Evolutionary conservation across 2,888 invertebrate species (phyloP).

Genomic region (Cheilosia soror): DNA sequence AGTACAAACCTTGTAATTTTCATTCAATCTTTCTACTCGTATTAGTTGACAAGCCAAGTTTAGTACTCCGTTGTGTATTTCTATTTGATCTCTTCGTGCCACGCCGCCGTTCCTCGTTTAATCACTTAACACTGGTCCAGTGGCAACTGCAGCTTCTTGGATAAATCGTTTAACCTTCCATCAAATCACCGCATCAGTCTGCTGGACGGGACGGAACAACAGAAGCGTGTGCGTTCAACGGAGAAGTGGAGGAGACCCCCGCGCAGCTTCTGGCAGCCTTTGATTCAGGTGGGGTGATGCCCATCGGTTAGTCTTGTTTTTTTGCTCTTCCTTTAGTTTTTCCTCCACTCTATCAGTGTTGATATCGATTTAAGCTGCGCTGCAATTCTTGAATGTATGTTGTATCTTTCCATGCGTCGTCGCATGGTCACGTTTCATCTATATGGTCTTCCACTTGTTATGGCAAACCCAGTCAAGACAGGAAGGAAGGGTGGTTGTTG

Average conservation of each 20-base stretch:
- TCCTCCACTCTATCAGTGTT: conserved; percentile 36
- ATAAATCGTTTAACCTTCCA: conserved; percentile 65
- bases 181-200: conserved; percentile 54
- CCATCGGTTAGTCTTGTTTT: conserved; percentile 69
- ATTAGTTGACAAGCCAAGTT: conserved; percentile 64
- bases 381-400: conserved; percentile 41
- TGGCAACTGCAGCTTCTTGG: conserved; percentile 57
- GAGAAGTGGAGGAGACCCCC: conserved; percentile 36
- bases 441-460: conserved; percentile 61
- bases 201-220: conserved; percentile 36
- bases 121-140: conserved; percentile 52
- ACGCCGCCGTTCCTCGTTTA: conserved; percentile 36
- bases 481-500: conserved; percentile 63
- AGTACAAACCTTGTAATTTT: conserved; percentile 55
- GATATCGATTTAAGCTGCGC: conserved; percentile 64
- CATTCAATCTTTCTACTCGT: conserved; percentile 48
- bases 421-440: conserved; percentile 61
- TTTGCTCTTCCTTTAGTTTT: conserved; percentile 29
- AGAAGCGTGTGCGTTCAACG: conserved; percentile 59
- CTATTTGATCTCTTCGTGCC: conserved; percentile 43
- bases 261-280: conserved; percentile 32
- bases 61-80: conserved; percentile 34
- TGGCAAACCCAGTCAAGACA: conserved; percentile 48
- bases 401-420: conserved; percentile 54
- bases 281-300: conserved; percentile 46